phyloP scores from a whole-genome alignment of 2,888 invertebrate species.

The Anoncus sp. region DNA sequence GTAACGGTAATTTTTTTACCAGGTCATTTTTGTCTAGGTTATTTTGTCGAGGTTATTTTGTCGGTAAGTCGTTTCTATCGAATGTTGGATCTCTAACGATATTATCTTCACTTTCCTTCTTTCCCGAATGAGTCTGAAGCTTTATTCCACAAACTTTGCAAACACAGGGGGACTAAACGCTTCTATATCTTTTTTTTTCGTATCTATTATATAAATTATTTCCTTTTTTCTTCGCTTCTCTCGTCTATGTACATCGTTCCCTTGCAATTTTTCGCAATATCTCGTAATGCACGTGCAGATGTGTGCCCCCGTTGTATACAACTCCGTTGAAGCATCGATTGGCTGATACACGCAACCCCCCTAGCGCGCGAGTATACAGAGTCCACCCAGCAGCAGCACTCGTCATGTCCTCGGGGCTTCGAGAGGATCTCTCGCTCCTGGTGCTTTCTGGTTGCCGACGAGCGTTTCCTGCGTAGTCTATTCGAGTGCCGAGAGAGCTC shows the following conservation, averaged over 20 bases:
- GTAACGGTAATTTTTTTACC: too few species aligned
- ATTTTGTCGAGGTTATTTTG: too few species aligned
- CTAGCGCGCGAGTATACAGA: constrained; percentile 42
- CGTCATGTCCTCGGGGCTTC: constrained; percentile 63
- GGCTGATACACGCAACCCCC: constrained; percentile 44
- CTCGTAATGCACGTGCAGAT: constrained; percentile 35
- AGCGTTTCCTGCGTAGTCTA: constrained; percentile 19
- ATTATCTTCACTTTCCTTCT: background rate
- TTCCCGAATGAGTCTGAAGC: background rate
- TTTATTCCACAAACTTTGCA: constrained; percentile 20
- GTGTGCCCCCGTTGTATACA: constrained; percentile 38
- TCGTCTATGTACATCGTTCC: constrained; percentile 9
- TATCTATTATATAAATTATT: constrained; percentile 19
- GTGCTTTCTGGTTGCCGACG: constrained; percentile 28
- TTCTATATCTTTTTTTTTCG: background rate
- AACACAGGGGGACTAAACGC: background rate
- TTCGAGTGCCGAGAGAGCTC: constrained; percentile 39
- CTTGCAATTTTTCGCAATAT: constrained; percentile 35
- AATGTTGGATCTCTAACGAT: background rate
- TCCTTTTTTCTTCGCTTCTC: constrained; percentile 14
- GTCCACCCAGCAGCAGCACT: constrained; percentile 47
- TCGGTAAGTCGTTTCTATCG: too few species aligned
- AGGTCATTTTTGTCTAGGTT: too few species aligned
- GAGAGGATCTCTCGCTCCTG: constrained; percentile 50
- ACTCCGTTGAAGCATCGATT: constrained; percentile 53